Evolutionary conservation across 2,797 vertebrate genomes (phyloP).

Genomic region (Sebastes reedi): DNA sequence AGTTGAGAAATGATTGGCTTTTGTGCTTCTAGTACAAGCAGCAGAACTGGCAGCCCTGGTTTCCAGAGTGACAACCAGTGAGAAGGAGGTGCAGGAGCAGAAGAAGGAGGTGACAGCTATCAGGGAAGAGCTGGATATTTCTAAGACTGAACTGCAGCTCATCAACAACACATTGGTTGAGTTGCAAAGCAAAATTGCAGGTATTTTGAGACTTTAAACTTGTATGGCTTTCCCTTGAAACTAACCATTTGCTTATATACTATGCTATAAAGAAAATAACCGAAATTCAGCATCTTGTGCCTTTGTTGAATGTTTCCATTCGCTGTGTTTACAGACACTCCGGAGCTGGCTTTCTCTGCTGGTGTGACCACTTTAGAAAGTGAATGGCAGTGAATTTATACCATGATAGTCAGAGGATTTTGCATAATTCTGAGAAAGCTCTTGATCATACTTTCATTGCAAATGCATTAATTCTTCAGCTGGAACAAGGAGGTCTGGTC

Average conservation of each 20-base stretch:
- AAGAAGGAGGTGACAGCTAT: slow-evolving; percentile 14
- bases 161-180: slow-evolving; percentile 10
- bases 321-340: not conserved
- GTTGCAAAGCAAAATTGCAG: not conserved
- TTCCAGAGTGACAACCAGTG: slow-evolving; percentile 23
- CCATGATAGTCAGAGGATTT: no score
- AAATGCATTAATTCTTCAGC: no score
- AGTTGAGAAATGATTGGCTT: slow-evolving; percentile 3
- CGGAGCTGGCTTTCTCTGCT: slow-evolving; percentile 10
- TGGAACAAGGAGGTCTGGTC: no score
- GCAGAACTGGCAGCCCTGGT: slow-evolving; percentile 14
- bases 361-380: not conserved
- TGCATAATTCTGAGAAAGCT: no score
- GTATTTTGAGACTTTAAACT: not conserved
- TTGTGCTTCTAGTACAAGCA: slow-evolving; percentile 11
- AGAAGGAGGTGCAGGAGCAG: not conserved
- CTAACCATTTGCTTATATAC: not conserved
- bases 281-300: not conserved
- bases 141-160: slow-evolving; percentile 23
- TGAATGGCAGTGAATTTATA: no score
- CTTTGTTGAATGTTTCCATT: not conserved
- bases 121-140: slow-evolving; percentile 8
- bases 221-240: not conserved
- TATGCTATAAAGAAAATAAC: not conserved
- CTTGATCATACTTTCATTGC: no score